phyloP scores from a whole-genome alignment of 1,140 invertebrate species.

The Neodiprion lecontei region DNA sequence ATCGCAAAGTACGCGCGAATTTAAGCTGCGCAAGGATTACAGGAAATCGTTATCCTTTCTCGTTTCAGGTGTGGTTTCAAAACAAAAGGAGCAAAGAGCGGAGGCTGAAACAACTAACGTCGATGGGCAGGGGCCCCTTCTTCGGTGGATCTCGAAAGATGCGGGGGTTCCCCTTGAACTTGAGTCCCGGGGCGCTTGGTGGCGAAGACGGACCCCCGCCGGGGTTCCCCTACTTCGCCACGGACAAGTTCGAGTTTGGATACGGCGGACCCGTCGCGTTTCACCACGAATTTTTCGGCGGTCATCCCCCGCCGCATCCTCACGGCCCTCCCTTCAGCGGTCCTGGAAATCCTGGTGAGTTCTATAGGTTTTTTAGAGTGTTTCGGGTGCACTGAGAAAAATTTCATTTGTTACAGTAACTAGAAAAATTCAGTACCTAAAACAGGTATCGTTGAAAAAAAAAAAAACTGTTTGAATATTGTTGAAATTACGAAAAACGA shows the following conservation, averaged over 20 bases:
- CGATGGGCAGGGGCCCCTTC: slow-evolving; percentile 90
- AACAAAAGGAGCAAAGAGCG: slow-evolving; percentile 98
- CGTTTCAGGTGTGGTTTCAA: slow-evolving; percentile 97
- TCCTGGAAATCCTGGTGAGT: slow-evolving; percentile 69
- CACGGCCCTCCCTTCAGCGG: slow-evolving; percentile 77
- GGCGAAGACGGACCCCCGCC: slow-evolving; percentile 76
- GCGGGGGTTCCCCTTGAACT: slow-evolving; percentile 88
- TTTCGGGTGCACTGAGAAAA: no score
- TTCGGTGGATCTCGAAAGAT: slow-evolving; percentile 90
- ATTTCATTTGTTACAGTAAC: no score
- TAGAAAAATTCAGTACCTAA: no score
- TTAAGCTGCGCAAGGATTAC: no score
- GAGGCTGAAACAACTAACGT: slow-evolving; percentile 89
- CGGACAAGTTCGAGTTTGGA: slow-evolving; percentile 89
- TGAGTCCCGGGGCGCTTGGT: slow-evolving; percentile 79
- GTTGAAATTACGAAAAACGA: no score
- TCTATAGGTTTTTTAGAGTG: slow-evolving; percentile 35
- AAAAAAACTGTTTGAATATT: no score
- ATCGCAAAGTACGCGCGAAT: not conserved
- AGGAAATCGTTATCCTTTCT: slow-evolving; percentile 21
- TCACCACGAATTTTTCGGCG: slow-evolving; percentile 88
- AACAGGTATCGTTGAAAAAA: no score
- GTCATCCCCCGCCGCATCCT: slow-evolving; percentile 70
- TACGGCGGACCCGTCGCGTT: slow-evolving; percentile 86
- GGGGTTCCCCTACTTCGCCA: slow-evolving; percentile 85